A percentile compares a stretch with the other conserved stretches of the same genome.
These are phyloP conservation scores for Graptemys geographica DNA, from an alignment of 2,797 vertebrate species.

Conservation along the genomic window DNA sequence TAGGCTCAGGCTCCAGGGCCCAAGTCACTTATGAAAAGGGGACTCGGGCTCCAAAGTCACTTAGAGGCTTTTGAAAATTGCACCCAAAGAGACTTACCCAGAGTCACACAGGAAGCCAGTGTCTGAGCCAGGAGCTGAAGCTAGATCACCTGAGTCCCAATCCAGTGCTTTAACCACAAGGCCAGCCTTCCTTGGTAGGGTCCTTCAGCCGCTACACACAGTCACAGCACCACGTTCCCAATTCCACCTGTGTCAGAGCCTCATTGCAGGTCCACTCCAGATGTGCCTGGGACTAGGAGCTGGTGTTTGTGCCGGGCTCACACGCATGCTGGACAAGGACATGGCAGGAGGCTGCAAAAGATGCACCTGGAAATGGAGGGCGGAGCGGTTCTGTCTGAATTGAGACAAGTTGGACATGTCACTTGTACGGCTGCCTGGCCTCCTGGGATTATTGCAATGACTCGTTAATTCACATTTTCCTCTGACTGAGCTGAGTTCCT, in stretches of 20 bases:
- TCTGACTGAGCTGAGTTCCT: background rate
- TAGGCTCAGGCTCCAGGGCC: too few relatives aligned
- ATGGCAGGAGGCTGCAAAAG: too few relatives aligned
- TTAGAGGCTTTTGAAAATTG: too few relatives aligned
- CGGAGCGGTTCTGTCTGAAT: too few relatives aligned
- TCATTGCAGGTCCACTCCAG: background rate
- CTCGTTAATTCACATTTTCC: background rate
- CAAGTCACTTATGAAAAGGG: too few relatives aligned
- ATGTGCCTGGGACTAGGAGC: background rate
- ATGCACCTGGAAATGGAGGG: too few relatives aligned
- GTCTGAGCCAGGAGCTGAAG: background rate
- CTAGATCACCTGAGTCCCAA: background rate
- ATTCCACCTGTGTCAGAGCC: background rate
- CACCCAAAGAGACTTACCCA: too few relatives aligned
- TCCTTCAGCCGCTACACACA: too few relatives aligned
- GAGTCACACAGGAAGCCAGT: too few relatives aligned
- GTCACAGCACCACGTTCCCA: background rate
- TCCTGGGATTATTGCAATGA: background rate
- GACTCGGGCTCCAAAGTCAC: too few relatives aligned
- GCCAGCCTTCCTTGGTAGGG: too few relatives aligned
- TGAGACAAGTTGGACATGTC: background rate
- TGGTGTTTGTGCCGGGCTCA: background rate
- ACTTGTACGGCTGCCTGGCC: background rate
- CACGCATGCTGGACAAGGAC: too few relatives aligned
- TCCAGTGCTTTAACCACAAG: background rate